These are phyloP conservation scores for Pachyramphus minor DNA, from an alignment of 2,113 vertebrate species.

Conservation along the genomic window DNA sequence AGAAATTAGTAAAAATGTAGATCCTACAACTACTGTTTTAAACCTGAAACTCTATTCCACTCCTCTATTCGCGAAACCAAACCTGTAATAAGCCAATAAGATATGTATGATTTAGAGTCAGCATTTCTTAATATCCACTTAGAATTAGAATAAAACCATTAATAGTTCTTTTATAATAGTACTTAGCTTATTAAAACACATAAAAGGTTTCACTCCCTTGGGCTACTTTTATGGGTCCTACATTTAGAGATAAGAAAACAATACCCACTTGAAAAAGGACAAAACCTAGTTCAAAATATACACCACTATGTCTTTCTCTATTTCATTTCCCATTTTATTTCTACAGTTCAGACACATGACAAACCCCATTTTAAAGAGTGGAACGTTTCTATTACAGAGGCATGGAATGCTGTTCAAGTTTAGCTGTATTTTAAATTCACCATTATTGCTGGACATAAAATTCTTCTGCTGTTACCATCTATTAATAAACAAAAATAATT, in stretches of 20 bases:
- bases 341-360: neutral
- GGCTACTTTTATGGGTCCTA: neutral
- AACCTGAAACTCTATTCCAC: neutral
- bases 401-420: neutral
- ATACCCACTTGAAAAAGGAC: constrained; percentile 5
- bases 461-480: neutral
- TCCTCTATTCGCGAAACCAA: neutral
- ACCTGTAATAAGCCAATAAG: constrained; percentile 14
- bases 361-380: neutral
- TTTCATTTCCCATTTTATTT: constrained; percentile 4
- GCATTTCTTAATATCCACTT: constrained; percentile 55
- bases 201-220: constrained; percentile 56
- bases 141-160: constrained; percentile 66
- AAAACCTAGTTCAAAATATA: constrained; percentile 18
- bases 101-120: constrained; percentile 36
- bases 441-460: neutral
- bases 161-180: constrained; percentile 60
- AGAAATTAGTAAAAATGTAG: neutral
- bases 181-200: constrained; percentile 69
- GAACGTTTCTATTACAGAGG: neutral
- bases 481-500: neutral
- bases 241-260: constrained; percentile 32
- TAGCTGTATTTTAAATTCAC: neutral
- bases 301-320: neutral
- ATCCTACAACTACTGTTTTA: neutral